These are phyloP conservation scores for Darevskia nairensis DNA, from an alignment of 2,797 vertebrate genomes.

Conservation along the genomic window DNA sequence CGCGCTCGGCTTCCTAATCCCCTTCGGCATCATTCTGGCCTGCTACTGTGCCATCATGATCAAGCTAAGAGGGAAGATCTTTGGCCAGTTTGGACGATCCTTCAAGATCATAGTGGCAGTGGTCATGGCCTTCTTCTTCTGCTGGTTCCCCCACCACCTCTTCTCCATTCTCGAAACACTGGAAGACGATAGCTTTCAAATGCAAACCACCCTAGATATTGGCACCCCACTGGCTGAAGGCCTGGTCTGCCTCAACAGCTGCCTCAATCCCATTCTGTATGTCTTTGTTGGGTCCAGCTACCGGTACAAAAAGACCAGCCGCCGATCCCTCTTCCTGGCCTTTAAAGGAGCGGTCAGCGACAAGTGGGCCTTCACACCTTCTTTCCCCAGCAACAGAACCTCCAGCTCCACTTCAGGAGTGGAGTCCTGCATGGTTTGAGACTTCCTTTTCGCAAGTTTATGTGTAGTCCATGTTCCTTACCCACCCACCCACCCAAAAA, in stretches of 20 bases:
- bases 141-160: constrained; percentile 86
- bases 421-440: constrained; percentile 55
- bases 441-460: no score
- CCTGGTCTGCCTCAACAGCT: constrained; percentile 83
- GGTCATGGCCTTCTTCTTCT: constrained; percentile 83
- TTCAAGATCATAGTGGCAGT: constrained; percentile 85
- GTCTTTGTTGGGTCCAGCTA: not conserved
- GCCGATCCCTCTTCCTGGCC: not conserved
- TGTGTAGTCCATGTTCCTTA: not conserved
- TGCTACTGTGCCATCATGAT: constrained; percentile 72
- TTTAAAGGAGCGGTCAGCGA: constrained; percentile 26
- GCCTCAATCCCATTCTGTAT: constrained; percentile 36
- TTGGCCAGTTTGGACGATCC: constrained; percentile 79
- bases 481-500: no score
- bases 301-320: not conserved
- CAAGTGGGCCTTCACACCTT: not conserved
- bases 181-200: not conserved
- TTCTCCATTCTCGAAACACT: constrained; percentile 80
- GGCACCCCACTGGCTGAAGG: constrained; percentile 80
- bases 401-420: constrained; percentile 78
- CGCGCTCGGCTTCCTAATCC: constrained; percentile 43
- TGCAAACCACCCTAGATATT: constrained; percentile 66
- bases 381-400: constrained; percentile 71
- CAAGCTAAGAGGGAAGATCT: constrained; percentile 78
- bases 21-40: constrained; percentile 43